Evolutionary conservation across 2,888 invertebrate genomes (phyloP).

Genomic region (Lymantria dispar): DNA sequence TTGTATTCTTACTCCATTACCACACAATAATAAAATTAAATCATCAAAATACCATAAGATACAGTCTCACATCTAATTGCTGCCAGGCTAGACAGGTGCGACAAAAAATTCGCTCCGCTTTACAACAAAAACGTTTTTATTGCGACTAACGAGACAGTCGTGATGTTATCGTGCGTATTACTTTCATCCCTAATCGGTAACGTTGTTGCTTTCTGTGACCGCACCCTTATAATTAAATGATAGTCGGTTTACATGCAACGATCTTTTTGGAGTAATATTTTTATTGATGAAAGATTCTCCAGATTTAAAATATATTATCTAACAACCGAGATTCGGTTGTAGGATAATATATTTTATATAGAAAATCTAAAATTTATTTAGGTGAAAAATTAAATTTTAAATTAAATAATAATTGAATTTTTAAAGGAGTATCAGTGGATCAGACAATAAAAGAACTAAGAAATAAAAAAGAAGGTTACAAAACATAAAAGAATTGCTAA

Average conservation of each 20-base stretch:
- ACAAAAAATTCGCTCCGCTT: conserved; percentile 76
- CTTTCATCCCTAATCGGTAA: conserved; percentile 75
- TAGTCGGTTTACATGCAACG: conserved; percentile 52
- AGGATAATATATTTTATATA: too few relatives aligned
- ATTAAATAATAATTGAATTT: too few relatives aligned
- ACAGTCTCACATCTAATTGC: conserved; percentile 66
- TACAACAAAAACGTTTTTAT: conserved; percentile 69
- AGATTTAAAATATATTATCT: too few relatives aligned
- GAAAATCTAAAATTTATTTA: too few relatives aligned
- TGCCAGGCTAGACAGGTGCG: conserved; percentile 58
- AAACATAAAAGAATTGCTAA: too few relatives aligned
- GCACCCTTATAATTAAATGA: conserved; percentile 65
- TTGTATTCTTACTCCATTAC: too few relatives aligned
- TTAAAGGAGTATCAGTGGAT: too few relatives aligned
- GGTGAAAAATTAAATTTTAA: too few relatives aligned
- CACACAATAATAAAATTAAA: conserved; percentile 25
- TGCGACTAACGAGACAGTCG: conserved; percentile 70
- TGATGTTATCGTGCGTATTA: conserved; percentile 75
- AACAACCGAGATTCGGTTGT: too few relatives aligned
- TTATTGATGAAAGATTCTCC: neutral
- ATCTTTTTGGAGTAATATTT: neutral
- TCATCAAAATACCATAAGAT: conserved; percentile 32
- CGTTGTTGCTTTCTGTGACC: conserved; percentile 55
- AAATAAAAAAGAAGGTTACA: too few relatives aligned
- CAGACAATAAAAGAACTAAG: too few relatives aligned